phyloP scores from a whole-genome alignment of 2,113 vertebrate species.

The Carollia perspicillata region DNA sequence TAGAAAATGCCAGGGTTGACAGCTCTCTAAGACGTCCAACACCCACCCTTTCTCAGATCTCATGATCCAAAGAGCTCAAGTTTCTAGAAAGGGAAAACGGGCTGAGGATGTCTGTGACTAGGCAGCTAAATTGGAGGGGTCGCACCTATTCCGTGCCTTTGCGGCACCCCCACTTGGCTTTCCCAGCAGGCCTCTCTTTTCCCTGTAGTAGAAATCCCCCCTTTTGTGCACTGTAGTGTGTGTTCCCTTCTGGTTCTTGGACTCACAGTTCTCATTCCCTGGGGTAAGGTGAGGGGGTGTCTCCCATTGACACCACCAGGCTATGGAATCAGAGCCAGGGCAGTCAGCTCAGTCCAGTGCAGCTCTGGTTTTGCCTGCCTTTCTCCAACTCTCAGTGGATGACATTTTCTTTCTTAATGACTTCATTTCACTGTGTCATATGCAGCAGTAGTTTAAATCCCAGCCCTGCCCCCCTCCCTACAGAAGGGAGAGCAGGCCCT shows the following conservation, averaged over 20 bases:
- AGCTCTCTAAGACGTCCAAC: background rate
- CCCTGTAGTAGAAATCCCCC: accelerated
- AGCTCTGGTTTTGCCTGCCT: too few species aligned
- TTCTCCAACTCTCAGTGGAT: accelerated
- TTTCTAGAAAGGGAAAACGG: background rate
- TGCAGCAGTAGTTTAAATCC: background rate
- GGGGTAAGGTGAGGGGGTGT: background rate
- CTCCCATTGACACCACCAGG: accelerated
- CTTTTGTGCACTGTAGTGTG: accelerated
- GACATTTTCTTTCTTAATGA: background rate
- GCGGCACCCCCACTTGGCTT: background rate
- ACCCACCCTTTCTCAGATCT: background rate
- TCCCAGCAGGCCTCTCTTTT: too few species aligned
- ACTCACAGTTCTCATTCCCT: background rate
- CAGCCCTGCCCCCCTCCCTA: background rate
- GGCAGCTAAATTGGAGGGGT: background rate
- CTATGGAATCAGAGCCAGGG: accelerated
- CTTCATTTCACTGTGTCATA: accelerated
- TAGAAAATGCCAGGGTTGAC: background rate
- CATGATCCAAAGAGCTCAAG: background rate
- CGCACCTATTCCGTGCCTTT: background rate
- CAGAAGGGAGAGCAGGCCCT: accelerated
- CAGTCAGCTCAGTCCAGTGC: background rate
- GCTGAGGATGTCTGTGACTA: too few species aligned
- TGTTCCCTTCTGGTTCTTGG: too few species aligned